Percentiles rank a stretch among this genome's conserved stretches.
These are phyloP conservation scores for Anolis carolinensis DNA, from an alignment of 2,113 vertebrate species.

Conservation along the genomic window DNA sequence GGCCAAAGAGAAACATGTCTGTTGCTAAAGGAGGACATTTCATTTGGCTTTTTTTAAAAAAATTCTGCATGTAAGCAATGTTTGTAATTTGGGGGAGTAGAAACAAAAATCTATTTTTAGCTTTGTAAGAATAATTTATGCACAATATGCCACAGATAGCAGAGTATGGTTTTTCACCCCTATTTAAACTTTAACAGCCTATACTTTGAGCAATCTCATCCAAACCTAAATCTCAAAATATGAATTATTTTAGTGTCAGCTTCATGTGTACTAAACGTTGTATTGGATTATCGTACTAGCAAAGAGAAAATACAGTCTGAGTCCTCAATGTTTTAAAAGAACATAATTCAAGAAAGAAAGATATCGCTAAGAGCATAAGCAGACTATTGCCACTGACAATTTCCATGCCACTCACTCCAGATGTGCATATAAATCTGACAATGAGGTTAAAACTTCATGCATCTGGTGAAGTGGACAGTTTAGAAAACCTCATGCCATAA, in stretches of 20 bases:
- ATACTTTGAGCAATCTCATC: constrained; percentile 48
- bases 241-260: neutral
- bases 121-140: constrained; percentile 48
- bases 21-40: constrained; percentile 15
- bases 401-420: too few species aligned
- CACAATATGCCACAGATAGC: constrained; percentile 38
- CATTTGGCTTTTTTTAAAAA: constrained; percentile 6
- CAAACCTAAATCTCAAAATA: constrained; percentile 15
- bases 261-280: constrained; percentile 23
- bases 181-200: constrained; percentile 39
- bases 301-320: constrained; percentile 2
- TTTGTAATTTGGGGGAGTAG: constrained; percentile 3
- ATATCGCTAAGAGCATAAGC: too few species aligned
- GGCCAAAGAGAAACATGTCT: neutral
- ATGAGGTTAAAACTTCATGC: too few species aligned
- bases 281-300: neutral
- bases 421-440: too few species aligned
- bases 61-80: constrained; percentile 31
- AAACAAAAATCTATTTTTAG: constrained; percentile 37
- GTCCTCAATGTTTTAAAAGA: neutral
- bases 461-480: too few species aligned
- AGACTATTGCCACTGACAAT: too few species aligned
- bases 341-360: neutral
- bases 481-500: too few species aligned
- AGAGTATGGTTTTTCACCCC: constrained; percentile 11